phyloP scores from a whole-genome alignment of 2,797 vertebrate genomes.

The Galaxias olidus region DNA sequence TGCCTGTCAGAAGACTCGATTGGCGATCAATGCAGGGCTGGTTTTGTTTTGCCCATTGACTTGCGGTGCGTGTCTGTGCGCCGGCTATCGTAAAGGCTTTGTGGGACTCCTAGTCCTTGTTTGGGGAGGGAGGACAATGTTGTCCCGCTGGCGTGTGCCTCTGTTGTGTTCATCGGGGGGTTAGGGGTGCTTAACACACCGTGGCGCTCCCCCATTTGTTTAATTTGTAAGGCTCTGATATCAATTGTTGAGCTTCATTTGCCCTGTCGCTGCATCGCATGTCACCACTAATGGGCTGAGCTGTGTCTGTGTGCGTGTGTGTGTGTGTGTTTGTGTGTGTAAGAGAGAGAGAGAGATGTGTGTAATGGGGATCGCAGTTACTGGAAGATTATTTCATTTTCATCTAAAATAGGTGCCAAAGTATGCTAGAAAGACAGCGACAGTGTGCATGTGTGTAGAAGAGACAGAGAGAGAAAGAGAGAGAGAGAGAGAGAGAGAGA shows the following conservation, averaged over 20 bases:
- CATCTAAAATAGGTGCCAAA: constrained; percentile 10
- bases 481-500: not conserved
- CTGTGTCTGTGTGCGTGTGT: constrained; percentile 52
- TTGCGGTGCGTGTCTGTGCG: constrained; percentile 12
- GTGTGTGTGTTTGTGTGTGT: constrained; percentile 41
- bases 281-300: constrained; percentile 79
- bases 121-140: constrained; percentile 62
- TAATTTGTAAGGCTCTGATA: constrained; percentile 85
- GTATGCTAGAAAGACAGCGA: constrained; percentile 15
- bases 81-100: constrained; percentile 15
- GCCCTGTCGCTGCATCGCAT: constrained; percentile 78
- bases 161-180: constrained; percentile 73
- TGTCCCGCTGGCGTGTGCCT: constrained; percentile 74
- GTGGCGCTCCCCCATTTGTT: constrained; percentile 81
- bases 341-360: constrained; percentile 22
- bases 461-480: not conserved
- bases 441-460: constrained; percentile 5
- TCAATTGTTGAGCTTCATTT: constrained; percentile 86
- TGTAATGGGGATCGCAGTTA: constrained; percentile 9
- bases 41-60: constrained; percentile 65
- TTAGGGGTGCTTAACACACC: constrained; percentile 80
- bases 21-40: constrained; percentile 66
- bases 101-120: constrained; percentile 42
- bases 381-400: constrained; percentile 20
- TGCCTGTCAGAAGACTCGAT: constrained; percentile 68